Conservation (phyloP, 2,113 vertebrate genomes). For the Perca flavescens region DNA sequence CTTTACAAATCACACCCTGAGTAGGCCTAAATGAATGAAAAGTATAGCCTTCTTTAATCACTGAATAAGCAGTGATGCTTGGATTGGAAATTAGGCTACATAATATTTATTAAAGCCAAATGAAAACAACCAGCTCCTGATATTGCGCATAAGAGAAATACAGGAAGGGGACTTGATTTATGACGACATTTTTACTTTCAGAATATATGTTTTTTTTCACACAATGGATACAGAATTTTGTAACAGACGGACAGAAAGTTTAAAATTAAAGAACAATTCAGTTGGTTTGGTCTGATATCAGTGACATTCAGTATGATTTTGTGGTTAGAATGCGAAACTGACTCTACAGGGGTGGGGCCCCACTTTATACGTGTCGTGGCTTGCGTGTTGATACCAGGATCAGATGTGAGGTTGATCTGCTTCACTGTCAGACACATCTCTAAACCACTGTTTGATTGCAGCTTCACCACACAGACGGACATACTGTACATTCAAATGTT, state of each 20-base stretch:
- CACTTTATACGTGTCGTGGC: no score
- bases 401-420: background rate
- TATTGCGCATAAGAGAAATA: background rate
- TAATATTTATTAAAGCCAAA: background rate
- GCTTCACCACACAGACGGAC: background rate
- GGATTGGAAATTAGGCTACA: background rate
- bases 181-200: background rate
- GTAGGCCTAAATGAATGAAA: no score
- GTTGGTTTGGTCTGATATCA: background rate
- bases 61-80: background rate
- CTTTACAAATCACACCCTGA: no score
- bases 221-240: background rate
- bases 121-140: background rate
- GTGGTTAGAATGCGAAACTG: background rate
- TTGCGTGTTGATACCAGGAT: background rate
- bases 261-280: background rate
- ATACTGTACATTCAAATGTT: conserved; percentile 22
- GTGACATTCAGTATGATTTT: background rate
- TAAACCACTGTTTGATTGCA: background rate
- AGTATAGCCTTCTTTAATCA: background rate
- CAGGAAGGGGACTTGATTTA: background rate
- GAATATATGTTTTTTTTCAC: background rate
- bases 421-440: background rate
- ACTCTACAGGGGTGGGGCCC: no score
- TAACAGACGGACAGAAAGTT: background rate